A percentile compares a stretch with the other conserved stretches of the same genome.
These are phyloP conservation scores for Willisornis vidua DNA, from an alignment of 2,113 vertebrate species.

Conservation along the genomic window DNA sequence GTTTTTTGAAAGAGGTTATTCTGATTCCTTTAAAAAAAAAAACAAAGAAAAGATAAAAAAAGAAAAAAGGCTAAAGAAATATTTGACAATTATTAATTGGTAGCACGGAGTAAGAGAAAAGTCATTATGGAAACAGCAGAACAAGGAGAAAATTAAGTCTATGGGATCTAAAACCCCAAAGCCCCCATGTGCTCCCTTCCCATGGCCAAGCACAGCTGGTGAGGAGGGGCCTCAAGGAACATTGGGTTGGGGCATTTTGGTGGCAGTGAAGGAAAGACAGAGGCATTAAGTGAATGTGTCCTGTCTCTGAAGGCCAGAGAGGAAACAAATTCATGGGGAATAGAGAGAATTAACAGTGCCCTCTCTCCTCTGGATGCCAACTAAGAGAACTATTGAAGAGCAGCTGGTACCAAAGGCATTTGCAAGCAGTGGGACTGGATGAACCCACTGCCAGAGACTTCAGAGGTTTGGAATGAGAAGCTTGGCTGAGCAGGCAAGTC, in stretches of 20 bases:
- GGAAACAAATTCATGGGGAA: rapidly evolving
- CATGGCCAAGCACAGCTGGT: rapidly evolving
- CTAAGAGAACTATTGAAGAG: neutral
- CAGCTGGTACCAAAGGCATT: neutral
- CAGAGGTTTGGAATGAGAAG: too few relatives aligned
- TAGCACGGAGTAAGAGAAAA: neutral
- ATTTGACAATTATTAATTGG: neutral
- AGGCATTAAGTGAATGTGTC: neutral
- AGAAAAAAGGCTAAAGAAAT: neutral
- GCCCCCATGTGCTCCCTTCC: neutral
- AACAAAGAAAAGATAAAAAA: neutral
- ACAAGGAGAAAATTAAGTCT: neutral
- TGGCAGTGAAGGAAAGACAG: neutral
- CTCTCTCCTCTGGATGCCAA: neutral
- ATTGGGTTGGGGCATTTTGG: neutral
- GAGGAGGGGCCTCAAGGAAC: neutral
- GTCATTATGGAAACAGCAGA: neutral
- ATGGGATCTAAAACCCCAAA: neutral
- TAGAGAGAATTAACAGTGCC: neutral
- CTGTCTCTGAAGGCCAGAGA: too few relatives aligned
- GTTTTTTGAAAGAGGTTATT: neutral
- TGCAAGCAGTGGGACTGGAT: neutral
- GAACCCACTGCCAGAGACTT: neutral
- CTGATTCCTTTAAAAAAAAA: neutral
- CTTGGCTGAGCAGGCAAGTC: rapidly evolving